phyloP scores from a whole-genome alignment of 2,113 vertebrate species.

The Phoenicopterus ruber region DNA sequence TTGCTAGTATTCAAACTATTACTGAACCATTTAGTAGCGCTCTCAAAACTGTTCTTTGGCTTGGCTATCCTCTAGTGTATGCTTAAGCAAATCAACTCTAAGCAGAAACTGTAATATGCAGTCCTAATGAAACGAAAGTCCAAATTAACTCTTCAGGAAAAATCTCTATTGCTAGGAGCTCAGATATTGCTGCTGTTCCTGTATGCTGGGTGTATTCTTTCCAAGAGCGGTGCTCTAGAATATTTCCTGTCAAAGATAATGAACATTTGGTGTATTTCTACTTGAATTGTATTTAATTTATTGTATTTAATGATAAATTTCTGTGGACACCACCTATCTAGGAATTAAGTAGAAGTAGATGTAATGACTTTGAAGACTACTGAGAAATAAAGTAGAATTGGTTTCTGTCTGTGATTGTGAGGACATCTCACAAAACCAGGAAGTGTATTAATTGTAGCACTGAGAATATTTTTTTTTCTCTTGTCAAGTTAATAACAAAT shows the following conservation, averaged over 20 bases:
- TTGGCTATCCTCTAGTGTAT: neutral
- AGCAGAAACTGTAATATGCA: neutral
- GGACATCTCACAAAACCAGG: neutral
- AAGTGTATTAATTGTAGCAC: too few species aligned
- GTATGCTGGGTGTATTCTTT: neutral
- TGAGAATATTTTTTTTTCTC: too few species aligned
- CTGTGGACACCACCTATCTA: fast-evolving
- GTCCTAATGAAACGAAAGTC: neutral
- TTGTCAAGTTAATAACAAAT: too few species aligned
- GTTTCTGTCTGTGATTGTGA: neutral
- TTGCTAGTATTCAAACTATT: neutral
- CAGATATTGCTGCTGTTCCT: neutral
- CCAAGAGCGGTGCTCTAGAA: neutral
- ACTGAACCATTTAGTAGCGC: neutral
- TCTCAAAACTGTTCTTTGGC: neutral
- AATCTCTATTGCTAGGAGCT: neutral
- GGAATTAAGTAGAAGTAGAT: neutral
- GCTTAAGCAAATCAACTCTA: neutral
- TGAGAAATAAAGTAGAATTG: neutral
- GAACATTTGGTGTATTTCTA: neutral
- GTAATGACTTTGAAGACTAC: neutral
- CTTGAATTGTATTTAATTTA: neutral
- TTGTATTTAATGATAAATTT: neutral
- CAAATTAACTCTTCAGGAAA: neutral
- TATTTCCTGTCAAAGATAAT: neutral